These are phyloP conservation scores for Corvus cornix DNA, from an alignment of 2,113 vertebrate species.

Conservation along the genomic window DNA sequence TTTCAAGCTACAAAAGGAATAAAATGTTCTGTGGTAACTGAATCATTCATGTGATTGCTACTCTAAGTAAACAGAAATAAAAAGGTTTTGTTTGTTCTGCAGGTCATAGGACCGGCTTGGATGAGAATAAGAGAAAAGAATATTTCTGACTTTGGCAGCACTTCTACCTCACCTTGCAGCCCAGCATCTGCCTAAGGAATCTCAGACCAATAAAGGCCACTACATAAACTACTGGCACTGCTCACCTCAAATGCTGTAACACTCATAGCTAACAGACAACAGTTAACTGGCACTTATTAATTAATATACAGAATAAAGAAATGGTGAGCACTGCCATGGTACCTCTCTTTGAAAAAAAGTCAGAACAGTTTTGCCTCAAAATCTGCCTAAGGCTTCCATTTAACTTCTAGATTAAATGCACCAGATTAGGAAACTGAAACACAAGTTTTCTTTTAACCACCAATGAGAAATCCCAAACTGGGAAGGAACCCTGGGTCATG, in stretches of 20 bases:
- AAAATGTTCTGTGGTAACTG: constrained; percentile 1
- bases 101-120: not conserved
- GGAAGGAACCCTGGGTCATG: not conserved
- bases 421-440: not conserved
- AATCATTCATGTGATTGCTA: constrained; percentile 13
- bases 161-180: not conserved
- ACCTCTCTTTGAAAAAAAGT: not conserved
- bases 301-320: not conserved
- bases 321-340: not conserved
- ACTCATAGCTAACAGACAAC: not conserved
- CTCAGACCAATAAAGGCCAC: not conserved
- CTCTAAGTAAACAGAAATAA: constrained; percentile 35
- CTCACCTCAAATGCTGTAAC: not conserved
- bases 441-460: not conserved
- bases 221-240: not conserved
- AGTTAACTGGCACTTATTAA: not conserved
- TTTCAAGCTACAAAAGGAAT: constrained; percentile 28
- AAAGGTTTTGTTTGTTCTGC: constrained; percentile 41
- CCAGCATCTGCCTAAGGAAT: not conserved
- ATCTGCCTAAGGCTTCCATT: not conserved
- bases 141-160: not conserved
- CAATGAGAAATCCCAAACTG: not conserved
- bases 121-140: not conserved
- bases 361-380: not conserved
- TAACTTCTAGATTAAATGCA: not conserved